Percentiles rank a stretch among this genome's conserved stretches.
phyloP scores from a whole-genome alignment of 2,113 vertebrate genomes.

The Plectropomus leopardus region DNA sequence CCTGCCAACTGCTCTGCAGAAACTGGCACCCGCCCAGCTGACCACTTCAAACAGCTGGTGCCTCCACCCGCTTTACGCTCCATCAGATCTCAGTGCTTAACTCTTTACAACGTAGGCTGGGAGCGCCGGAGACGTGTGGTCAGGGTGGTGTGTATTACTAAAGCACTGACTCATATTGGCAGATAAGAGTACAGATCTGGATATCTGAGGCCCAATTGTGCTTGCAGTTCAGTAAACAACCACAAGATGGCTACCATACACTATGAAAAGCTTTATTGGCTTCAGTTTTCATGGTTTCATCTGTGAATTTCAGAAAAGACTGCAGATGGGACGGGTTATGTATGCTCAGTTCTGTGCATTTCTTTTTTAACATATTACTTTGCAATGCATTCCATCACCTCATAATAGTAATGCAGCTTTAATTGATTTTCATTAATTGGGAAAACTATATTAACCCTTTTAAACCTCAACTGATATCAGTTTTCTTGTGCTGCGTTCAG shows the following conservation, averaged over 20 bases:
- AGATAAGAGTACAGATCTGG: neutral
- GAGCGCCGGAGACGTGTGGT: conserved; percentile 4
- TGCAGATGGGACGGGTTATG: neutral
- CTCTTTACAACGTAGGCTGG: neutral
- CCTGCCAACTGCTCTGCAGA: conserved; percentile 26
- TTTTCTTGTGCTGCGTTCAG: no score
- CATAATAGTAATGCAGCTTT: neutral
- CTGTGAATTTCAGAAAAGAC: neutral
- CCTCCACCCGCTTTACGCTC: conserved; percentile 21
- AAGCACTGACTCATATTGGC: neutral
- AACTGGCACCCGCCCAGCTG: conserved; percentile 30
- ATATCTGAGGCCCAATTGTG: neutral
- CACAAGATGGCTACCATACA: conserved; percentile 71
- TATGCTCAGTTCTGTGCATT: neutral
- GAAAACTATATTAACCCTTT: no score
- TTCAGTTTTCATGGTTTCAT: neutral
- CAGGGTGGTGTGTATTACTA: neutral
- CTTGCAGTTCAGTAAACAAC: conserved; percentile 42
- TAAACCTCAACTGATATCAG: no score
- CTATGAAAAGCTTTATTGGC: neutral
- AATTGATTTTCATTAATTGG: neutral
- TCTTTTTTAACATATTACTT: neutral
- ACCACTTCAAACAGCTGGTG: conserved; percentile 48
- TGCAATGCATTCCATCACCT: neutral
- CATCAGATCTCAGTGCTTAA: conserved; percentile 5